phyloP scores from a whole-genome alignment of 2,888 invertebrate species.

The Bombylius major region DNA sequence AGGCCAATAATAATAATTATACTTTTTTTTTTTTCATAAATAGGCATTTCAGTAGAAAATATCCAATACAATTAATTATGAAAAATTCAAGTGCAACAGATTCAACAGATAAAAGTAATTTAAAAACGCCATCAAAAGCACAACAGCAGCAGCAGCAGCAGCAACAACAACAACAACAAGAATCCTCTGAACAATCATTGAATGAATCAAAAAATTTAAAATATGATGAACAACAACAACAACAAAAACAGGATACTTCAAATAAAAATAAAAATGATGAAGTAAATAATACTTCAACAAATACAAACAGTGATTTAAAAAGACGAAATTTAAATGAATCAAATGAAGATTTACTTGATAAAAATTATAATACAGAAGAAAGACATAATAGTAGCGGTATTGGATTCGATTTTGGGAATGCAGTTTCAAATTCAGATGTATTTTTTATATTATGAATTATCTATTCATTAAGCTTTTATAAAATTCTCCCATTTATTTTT shows the following conservation, averaged over 20 bases:
- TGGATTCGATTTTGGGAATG: constrained; percentile 27
- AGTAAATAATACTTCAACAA: not conserved
- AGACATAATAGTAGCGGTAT: constrained; percentile 7
- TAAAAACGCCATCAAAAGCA: not conserved
- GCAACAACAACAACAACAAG: not conserved
- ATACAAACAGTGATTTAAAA: not conserved
- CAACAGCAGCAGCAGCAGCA: too few species aligned
- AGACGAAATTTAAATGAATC: constrained; percentile 15
- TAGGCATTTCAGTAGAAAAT: constrained; percentile 34
- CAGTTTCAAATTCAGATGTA: constrained; percentile 31
- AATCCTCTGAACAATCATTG: too few species aligned
- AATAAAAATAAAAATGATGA: not conserved
- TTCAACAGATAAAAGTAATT: not conserved
- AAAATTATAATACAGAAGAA: constrained; percentile 8
- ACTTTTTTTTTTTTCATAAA: too few species aligned
- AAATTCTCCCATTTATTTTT: too few species aligned
- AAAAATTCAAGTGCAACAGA: constrained; percentile 17
- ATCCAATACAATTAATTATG: constrained; percentile 34
- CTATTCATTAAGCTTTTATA: too few species aligned
- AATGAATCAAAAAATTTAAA: too few species aligned
- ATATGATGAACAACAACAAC: not conserved
- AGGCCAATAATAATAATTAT: too few species aligned
- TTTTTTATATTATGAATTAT: not conserved
- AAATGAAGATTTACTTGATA: constrained; percentile 16
- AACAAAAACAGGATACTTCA: not conserved